phyloP scores from a whole-genome alignment of 2,113 vertebrate genomes.

The Mobula birostris region DNA sequence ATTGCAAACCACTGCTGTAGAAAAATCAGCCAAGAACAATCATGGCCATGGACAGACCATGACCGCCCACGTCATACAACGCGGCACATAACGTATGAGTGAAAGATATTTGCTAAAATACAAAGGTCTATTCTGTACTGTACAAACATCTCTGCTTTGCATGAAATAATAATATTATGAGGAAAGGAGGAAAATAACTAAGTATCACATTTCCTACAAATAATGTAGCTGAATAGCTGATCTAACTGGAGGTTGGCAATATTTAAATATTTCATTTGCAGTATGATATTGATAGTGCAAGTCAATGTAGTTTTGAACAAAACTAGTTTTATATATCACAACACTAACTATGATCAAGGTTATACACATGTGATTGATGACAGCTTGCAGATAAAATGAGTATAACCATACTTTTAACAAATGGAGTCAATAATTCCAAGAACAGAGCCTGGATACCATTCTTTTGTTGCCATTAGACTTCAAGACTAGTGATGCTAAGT shows the following conservation, averaged over 20 bases:
- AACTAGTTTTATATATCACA: neutral
- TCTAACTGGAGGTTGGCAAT: neutral
- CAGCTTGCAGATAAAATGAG: neutral
- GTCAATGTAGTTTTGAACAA: neutral
- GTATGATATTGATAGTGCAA: neutral
- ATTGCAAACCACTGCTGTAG: too few relatives aligned
- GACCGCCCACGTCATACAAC: too few relatives aligned
- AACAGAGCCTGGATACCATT: neutral
- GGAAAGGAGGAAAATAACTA: neutral
- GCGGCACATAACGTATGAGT: too few relatives aligned
- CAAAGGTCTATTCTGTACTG: neutral
- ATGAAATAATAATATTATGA: neutral
- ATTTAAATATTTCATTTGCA: neutral
- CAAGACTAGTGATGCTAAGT: neutral
- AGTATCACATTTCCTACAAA: neutral
- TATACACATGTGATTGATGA: neutral
- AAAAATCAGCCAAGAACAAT: too few relatives aligned
- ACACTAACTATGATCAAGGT: neutral
- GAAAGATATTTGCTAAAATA: neutral
- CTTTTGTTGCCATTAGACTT: neutral
- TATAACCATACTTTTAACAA: neutral
- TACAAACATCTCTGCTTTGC: neutral
- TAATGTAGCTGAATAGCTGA: neutral
- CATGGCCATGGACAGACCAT: too few relatives aligned
- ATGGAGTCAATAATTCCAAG: neutral